Conservation (phyloP, 2,113 vertebrate genomes). For the Hyla sarda region DNA sequence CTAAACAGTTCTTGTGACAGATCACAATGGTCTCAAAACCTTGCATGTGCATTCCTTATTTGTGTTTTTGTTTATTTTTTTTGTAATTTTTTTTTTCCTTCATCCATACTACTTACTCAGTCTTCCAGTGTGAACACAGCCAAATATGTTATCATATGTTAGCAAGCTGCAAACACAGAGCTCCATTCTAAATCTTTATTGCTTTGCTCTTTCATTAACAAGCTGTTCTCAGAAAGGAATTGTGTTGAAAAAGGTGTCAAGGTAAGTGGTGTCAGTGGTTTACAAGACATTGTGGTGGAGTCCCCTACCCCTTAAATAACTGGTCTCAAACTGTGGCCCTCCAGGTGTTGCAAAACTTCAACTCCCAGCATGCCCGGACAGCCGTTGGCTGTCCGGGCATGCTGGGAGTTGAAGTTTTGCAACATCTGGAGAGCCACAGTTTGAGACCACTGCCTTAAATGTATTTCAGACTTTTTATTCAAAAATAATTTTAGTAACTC, state of each 20-base stretch:
- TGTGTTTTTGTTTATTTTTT: too few relatives aligned
- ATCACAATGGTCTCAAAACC: background rate
- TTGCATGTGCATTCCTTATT: background rate
- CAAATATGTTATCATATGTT: background rate
- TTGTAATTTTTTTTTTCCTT: background rate
- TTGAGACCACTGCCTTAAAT: too few relatives aligned
- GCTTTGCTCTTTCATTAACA: constrained; percentile 53
- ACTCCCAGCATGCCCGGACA: too few relatives aligned
- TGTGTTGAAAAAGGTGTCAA: constrained; percentile 68
- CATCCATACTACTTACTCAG: background rate
- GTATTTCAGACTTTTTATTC: too few relatives aligned
- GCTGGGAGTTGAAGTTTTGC: too few relatives aligned
- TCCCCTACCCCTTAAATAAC: too few relatives aligned
- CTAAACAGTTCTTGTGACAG: background rate
- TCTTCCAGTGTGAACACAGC: background rate
- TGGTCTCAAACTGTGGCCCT: too few relatives aligned
- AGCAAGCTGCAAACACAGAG: background rate
- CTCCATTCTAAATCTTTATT: constrained; percentile 47
- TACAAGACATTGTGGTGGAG: background rate
- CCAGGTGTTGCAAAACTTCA: too few relatives aligned
- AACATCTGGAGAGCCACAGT: too few relatives aligned
- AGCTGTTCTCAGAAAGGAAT: constrained; percentile 69
- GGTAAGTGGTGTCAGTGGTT: constrained; percentile 73
- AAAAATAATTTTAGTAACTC: too few relatives aligned
- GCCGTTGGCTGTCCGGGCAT: too few relatives aligned